Evolutionary conservation across 1,140 invertebrate species (phyloP).

Genomic region (Thrips palmi): DNA sequence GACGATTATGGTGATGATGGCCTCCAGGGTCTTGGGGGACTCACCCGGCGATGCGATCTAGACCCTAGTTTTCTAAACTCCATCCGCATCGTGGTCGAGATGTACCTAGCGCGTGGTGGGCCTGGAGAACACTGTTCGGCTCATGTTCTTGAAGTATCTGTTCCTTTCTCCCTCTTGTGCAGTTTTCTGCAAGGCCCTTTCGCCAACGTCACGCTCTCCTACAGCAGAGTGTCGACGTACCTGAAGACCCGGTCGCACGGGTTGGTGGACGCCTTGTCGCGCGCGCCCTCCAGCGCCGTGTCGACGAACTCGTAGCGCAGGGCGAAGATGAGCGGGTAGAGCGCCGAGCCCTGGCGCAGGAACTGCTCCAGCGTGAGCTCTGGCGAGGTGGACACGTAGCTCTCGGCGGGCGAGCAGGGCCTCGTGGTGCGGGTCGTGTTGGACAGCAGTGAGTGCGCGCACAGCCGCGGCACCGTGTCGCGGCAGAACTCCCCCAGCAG

Average conservation of each 20-base stretch:
- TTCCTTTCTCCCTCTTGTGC: too few species aligned
- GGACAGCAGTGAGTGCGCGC: slow-evolving; percentile 51
- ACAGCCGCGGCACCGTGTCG: slow-evolving; percentile 49
- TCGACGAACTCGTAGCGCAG: slow-evolving; percentile 62
- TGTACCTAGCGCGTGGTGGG: too few species aligned
- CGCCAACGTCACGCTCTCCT: too few species aligned
- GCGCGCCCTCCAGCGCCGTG: slow-evolving; percentile 30
- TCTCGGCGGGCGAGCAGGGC: slow-evolving; percentile 53
- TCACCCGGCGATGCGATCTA: too few species aligned
- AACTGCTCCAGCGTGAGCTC: slow-evolving; percentile 51
- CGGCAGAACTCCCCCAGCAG: slow-evolving; percentile 56
- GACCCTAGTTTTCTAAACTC: too few species aligned
- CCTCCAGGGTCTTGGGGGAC: too few species aligned
- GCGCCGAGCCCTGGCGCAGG: slow-evolving; percentile 52
- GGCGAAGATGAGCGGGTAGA: slow-evolving; percentile 57
- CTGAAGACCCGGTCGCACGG: slow-evolving; percentile 40
- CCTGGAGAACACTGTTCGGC: too few species aligned
- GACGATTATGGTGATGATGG: too few species aligned
- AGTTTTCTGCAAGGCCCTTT: neutral
- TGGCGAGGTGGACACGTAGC: slow-evolving; percentile 51
- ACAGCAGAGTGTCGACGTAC: too few species aligned
- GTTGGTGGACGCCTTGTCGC: slow-evolving; percentile 28
- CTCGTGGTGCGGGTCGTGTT: slow-evolving; percentile 52
- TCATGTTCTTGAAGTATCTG: too few species aligned
- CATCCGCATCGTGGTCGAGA: too few species aligned